Conservation (phyloP, 2,797 vertebrate genomes). For the Sternotherus odoratus region DNA sequence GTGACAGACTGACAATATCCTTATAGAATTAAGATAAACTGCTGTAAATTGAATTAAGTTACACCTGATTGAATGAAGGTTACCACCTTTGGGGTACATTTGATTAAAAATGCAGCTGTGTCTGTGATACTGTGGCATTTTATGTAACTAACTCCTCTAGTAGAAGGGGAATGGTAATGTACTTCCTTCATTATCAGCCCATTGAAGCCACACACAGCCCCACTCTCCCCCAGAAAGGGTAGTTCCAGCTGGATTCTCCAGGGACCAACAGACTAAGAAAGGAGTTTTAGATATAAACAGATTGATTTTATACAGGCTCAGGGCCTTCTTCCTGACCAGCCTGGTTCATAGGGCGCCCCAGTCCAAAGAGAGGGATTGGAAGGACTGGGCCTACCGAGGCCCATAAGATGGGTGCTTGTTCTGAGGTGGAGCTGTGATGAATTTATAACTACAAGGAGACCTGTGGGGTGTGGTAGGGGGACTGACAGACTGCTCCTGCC, state of each 20-base stretch:
- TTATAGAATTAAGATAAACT: neutral
- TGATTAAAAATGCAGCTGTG: neutral
- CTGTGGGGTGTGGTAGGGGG: rapidly evolving
- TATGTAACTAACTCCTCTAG: neutral
- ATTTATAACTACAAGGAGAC: neutral
- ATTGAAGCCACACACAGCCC: neutral
- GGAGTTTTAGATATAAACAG: neutral
- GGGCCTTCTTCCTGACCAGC: neutral
- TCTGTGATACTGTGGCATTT: neutral
- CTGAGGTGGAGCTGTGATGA: neutral
- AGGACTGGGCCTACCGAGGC: neutral
- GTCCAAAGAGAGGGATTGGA: neutral
- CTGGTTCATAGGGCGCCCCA: neutral
- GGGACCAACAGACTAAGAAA: neutral
- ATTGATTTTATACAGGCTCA: neutral
- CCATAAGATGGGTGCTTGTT: neutral
- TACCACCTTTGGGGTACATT: neutral
- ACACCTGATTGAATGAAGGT: neutral
- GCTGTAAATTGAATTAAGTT: neutral
- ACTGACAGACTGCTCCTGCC: neutral
- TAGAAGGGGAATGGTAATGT: too few species aligned
- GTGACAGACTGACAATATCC: neutral
- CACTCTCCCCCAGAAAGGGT: neutral
- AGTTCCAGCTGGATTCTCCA: neutral
- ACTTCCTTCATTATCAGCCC: neutral